Conservation (phyloP, 2,888 invertebrate species). For the Caradrina clavipalpis region DNA sequence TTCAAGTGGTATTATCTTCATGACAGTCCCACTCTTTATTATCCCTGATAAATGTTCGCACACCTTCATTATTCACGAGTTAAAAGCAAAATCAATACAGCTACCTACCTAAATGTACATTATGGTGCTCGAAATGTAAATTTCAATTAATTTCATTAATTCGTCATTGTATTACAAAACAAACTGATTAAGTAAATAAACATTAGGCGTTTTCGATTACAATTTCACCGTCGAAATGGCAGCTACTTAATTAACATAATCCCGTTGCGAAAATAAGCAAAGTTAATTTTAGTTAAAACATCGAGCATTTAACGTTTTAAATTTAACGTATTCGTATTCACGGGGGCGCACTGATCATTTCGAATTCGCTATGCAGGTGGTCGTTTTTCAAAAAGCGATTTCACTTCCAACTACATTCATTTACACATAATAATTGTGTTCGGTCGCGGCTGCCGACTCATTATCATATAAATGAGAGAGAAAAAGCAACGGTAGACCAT, state of each 20-base stretch:
- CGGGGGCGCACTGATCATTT: conserved; percentile 67
- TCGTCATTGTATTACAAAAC: conserved; percentile 73
- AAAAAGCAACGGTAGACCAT: conserved; percentile 87
- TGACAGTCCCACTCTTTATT: conserved; percentile 50
- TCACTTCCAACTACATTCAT: conserved; percentile 81
- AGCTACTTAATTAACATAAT: conserved; percentile 83
- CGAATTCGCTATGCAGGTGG: conserved; percentile 64
- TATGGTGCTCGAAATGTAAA: conserved; percentile 50
- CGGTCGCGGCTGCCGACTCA: conserved; percentile 84
- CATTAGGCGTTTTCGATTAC: conserved; percentile 81
- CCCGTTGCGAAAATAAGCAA: conserved; percentile 79
- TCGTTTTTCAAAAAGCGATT: conserved; percentile 77
- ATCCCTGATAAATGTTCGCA: conserved; percentile 39
- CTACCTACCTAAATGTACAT: conserved; percentile 22
- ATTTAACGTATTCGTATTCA: conserved; percentile 67
- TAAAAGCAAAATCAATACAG: conserved; percentile 41
- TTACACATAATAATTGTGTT: conserved; percentile 88
- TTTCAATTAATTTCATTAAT: conserved; percentile 64
- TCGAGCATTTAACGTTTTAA: conserved; percentile 72
- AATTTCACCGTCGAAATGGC: conserved; percentile 77
- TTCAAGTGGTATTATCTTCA: conserved; percentile 53
- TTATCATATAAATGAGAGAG: conserved; percentile 90
- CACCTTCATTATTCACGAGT: conserved; percentile 33
- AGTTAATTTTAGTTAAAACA: conserved; percentile 81
- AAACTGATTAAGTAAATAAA: conserved; percentile 83